A percentile compares a stretch with the other conserved stretches of the same genome.
Conservation (phyloP, 2,888 invertebrate genomes). For the Zele albiditarsus region DNA sequence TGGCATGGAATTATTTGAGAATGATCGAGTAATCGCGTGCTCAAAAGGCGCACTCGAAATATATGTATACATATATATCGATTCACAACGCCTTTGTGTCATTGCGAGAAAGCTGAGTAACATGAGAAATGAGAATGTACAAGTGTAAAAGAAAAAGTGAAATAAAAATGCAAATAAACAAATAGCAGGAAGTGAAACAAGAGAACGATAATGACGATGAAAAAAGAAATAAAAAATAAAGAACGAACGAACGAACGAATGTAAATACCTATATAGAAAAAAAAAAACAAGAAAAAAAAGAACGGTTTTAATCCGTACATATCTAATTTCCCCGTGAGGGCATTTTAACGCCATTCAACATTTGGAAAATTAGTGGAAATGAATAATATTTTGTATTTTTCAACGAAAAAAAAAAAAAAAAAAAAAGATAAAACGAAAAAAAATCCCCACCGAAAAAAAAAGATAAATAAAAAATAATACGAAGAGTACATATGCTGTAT, state of each 20-base stretch:
- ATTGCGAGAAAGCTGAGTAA: conserved; percentile 4
- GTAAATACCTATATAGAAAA: conserved; percentile 29
- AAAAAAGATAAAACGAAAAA: neutral
- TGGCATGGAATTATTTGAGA: conserved; percentile 24
- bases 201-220: neutral
- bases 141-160: neutral
- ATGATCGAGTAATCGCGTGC: conserved; percentile 38
- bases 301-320: conserved; percentile 16
- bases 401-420: neutral
- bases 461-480: neutral
- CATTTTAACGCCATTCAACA: conserved; percentile 42
- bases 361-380: conserved; percentile 1
- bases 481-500: neutral
- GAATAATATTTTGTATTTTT: conserved; percentile 18
- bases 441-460: neutral
- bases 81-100: conserved; percentile 21
- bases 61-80: conserved; percentile 8
- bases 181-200: conserved; percentile 10
- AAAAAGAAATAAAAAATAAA: conserved; percentile 18
- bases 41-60: conserved; percentile 3
- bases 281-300: conserved; percentile 26
- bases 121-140: neutral
- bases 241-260: conserved; percentile 27
- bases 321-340: conserved; percentile 3
- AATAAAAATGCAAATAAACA: conserved; percentile 25